Conservation (phyloP, 2,113 vertebrate genomes). For the Otus sunia region DNA sequence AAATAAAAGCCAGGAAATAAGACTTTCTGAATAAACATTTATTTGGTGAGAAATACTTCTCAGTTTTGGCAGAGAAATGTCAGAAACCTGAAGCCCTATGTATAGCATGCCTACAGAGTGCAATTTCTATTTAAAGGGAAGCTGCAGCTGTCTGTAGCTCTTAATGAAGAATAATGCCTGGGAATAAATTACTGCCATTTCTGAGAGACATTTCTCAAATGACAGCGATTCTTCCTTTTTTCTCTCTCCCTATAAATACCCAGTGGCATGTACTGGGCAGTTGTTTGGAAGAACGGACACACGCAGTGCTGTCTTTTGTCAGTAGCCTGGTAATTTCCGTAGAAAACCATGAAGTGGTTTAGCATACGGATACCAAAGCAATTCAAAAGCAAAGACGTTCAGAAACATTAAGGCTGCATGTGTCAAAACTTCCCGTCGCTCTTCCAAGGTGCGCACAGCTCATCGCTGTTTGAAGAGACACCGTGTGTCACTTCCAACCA, state of each 20-base stretch:
- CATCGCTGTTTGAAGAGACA: background rate
- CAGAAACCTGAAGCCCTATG: constrained; percentile 59
- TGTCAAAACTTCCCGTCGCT: background rate
- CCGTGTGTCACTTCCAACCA: background rate
- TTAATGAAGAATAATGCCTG: constrained; percentile 65
- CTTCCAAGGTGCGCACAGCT: background rate
- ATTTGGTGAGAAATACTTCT: constrained; percentile 63
- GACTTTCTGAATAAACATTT: constrained; percentile 65
- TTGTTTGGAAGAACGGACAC: background rate
- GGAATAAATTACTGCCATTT: constrained; percentile 60
- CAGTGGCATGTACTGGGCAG: background rate
- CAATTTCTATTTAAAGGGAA: constrained; percentile 64
- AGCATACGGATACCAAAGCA: background rate
- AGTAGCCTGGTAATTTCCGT: background rate
- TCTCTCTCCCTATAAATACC: constrained; percentile 1
- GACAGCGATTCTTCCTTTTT: background rate
- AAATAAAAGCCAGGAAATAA: constrained; percentile 55
- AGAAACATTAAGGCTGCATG: background rate
- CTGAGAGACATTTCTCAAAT: constrained; percentile 43
- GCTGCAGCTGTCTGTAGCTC: constrained; percentile 62
- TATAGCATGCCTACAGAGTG: constrained; percentile 44
- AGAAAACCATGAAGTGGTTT: background rate
- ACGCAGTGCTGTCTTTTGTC: background rate
- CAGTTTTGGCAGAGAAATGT: constrained; percentile 57
- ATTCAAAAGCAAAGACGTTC: background rate